Evolutionary conservation across 2,113 vertebrate species (phyloP), one percentile per base, ranked within the genome.

Genomic region (Opisthocomus hoazin): DNA sequence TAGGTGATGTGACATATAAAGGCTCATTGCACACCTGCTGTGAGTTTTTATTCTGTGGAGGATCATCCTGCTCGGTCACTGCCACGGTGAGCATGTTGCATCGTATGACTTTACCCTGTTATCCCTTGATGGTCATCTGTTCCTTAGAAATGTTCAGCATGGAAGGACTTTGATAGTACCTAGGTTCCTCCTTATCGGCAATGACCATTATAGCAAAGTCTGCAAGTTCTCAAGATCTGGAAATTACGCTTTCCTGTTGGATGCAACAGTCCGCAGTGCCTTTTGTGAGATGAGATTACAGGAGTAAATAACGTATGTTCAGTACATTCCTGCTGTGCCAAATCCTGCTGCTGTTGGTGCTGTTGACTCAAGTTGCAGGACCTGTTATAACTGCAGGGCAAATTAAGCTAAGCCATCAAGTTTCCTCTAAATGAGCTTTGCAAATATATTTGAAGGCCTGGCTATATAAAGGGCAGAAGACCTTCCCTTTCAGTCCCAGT

Each of bases 11-110:
- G 87, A 91, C 94, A 88, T 54, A 68, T 20, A 37, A 83, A 23
- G 96, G 93, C 96, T 97, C 94, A 77, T 93, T 97, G 84, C 96
- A 50, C 91, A 70, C 37, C 43, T 75, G 74, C 51, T 93, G 96
- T n/a, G 32, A 65, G 85, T 16, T 83, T 82, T 66, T 71, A 57
- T 61, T 30, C 94, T 68, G 79, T 0, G 1, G 37, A 26, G 89
- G 60, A 32, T 87, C 75, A 9, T 91, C 65, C 39, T 96, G 93
- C 75, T 84, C 86, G 6, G 91, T 91, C 89, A 91, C 83, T 45
- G 76, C 39, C 71, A 87, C 15, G 16, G 77, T 29, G 91, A 83
- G 84, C 34, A 8, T 23, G 16, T 57, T 69, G 76, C 57, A 37
- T 74, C 5, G 4, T 19, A 50, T 30, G 70, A 56, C 69, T 83